Evolutionary conservation across 2,797 vertebrate genomes (phyloP).

Genomic region (Perodicticus potto): DNA sequence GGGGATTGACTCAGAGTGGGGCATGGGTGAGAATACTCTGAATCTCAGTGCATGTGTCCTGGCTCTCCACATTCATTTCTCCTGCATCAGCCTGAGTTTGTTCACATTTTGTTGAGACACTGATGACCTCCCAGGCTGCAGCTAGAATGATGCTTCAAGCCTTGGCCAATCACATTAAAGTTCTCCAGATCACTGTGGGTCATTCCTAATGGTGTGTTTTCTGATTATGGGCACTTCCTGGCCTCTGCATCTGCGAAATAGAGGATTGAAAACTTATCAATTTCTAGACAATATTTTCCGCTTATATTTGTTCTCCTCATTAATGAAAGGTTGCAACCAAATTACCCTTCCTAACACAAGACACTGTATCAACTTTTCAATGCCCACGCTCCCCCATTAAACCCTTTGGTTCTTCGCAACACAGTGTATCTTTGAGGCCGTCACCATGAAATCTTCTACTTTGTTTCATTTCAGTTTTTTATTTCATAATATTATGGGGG

Average conservation of each 20-base stretch:
- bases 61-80: slow-evolving; percentile 85
- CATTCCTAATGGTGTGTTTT: slow-evolving; percentile 91
- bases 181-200: slow-evolving; percentile 97
- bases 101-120: slow-evolving; percentile 93
- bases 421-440: background rate
- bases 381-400: background rate
- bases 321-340: background rate
- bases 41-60: slow-evolving; percentile 90
- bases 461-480: background rate
- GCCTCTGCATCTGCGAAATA: slow-evolving; percentile 88
- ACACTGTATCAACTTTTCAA: background rate
- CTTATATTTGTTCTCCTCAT: background rate
- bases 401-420: background rate
- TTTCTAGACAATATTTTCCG: background rate
- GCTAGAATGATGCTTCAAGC: slow-evolving; percentile 95
- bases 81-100: slow-evolving; percentile 89
- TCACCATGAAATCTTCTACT: background rate
- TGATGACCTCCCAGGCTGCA: slow-evolving; percentile 95
- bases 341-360: background rate
- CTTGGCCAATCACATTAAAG: slow-evolving; percentile 95
- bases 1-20: slow-evolving; percentile 95
- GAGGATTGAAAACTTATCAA: background rate
- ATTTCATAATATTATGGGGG: no score
- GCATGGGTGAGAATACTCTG: slow-evolving; percentile 93
- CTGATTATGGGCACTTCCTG: slow-evolving; percentile 93